Conservation (phyloP, 2,113 vertebrate species). For the Cavia porcellus region DNA sequence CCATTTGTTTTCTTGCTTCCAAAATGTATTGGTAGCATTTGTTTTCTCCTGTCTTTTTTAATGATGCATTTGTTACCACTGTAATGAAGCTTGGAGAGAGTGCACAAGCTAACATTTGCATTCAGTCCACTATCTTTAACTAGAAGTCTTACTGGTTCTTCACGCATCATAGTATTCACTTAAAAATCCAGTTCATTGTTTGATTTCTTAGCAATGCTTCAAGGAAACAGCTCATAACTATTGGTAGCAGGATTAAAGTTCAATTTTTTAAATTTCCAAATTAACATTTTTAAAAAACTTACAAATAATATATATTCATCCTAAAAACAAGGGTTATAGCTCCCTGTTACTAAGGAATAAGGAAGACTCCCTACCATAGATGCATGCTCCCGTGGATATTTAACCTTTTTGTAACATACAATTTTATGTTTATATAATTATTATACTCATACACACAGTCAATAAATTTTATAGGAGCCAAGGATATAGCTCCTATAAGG, state of each 20-base stretch:
- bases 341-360: background rate
- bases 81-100: background rate
- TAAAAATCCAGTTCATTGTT: background rate
- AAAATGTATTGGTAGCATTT: background rate
- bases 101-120: background rate
- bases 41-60: conserved; percentile 21
- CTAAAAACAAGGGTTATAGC: background rate
- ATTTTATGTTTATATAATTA: background rate
- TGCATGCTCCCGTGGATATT: background rate
- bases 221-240: background rate
- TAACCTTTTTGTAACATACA: background rate
- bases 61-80: background rate
- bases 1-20: background rate
- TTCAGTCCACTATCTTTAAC: background rate
- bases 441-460: background rate
- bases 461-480: background rate
- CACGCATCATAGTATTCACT: background rate
- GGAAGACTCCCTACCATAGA: background rate
- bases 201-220: background rate
- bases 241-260: background rate
- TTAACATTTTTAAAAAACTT: conserved; percentile 33
- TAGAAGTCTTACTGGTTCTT: conserved; percentile 1
- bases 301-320: background rate
- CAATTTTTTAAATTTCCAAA: conserved; percentile 9
- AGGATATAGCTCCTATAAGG: too few species aligned